Evolutionary conservation across 1,140 invertebrate species (phyloP).

Genomic region (Bombus soroeensis): DNA sequence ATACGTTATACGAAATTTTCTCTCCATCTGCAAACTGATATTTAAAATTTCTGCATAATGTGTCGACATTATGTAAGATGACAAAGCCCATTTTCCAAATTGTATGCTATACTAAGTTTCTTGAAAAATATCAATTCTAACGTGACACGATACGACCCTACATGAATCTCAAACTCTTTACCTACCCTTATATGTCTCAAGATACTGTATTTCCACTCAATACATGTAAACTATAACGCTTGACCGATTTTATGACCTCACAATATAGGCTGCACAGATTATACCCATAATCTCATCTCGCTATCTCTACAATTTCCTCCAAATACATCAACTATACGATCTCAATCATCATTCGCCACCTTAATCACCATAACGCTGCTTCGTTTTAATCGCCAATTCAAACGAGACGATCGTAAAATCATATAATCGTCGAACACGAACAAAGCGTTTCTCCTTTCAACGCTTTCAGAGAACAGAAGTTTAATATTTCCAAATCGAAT

Average conservation of each 20-base stretch:
- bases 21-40: neutral
- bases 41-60: neutral
- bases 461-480: slow-evolving; percentile 4
- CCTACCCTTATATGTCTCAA: too few relatives aligned
- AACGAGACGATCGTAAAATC: neutral
- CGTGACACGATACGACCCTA: neutral
- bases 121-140: neutral
- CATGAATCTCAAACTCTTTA: neutral
- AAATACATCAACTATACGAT: neutral
- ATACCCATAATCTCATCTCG: neutral
- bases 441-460: slow-evolving; percentile 3
- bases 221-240: neutral
- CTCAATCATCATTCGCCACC: neutral
- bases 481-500: slow-evolving; percentile 37
- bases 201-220: too few relatives aligned
- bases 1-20: neutral
- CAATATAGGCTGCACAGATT: neutral
- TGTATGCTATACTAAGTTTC: neutral
- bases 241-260: neutral
- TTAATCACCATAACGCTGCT: neutral
- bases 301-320: neutral
- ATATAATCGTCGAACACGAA: neutral
- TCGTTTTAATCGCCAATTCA: neutral
- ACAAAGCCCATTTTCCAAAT: neutral
- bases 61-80: neutral